Conservation (phyloP, 1,140 invertebrate genomes). For the Vanessa tameamea region DNA sequence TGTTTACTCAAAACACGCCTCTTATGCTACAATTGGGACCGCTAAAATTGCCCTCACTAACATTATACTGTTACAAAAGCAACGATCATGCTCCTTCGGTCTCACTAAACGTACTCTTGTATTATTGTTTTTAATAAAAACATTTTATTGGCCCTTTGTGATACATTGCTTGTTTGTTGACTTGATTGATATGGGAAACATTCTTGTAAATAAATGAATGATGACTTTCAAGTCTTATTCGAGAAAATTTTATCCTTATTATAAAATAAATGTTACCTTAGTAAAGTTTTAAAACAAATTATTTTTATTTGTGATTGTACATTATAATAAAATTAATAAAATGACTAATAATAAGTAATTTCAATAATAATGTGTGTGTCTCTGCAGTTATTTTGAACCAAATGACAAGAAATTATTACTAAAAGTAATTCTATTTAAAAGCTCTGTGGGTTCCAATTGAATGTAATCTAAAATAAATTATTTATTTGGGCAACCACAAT, state of each 20-base stretch:
- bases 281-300: too few species aligned
- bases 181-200: constrained; percentile 67
- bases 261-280: neutral
- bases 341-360: neutral
- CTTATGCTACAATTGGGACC: constrained; percentile 59
- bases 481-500: constrained; percentile 72
- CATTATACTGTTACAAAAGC: constrained; percentile 50
- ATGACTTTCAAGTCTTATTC: constrained; percentile 20
- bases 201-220: constrained; percentile 44
- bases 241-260: neutral
- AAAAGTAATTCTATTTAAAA: constrained; percentile 17
- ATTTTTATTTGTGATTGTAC: too few species aligned
- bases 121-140: constrained; percentile 72
- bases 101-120: constrained; percentile 47
- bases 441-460: constrained; percentile 47
- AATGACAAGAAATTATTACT: neutral
- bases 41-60: constrained; percentile 59
- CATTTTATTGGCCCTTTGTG: constrained; percentile 58
- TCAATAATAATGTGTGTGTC: neutral
- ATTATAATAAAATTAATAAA: too few species aligned
- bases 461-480: constrained; percentile 71
- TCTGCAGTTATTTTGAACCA: neutral
- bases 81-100: constrained; percentile 60
- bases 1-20: constrained; percentile 74
- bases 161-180: constrained; percentile 54